A percentile compares a stretch with the other conserved stretches of the same genome.
Conservation (phyloP, 2,113 vertebrate species). For the Lipotes vexillifer region DNA sequence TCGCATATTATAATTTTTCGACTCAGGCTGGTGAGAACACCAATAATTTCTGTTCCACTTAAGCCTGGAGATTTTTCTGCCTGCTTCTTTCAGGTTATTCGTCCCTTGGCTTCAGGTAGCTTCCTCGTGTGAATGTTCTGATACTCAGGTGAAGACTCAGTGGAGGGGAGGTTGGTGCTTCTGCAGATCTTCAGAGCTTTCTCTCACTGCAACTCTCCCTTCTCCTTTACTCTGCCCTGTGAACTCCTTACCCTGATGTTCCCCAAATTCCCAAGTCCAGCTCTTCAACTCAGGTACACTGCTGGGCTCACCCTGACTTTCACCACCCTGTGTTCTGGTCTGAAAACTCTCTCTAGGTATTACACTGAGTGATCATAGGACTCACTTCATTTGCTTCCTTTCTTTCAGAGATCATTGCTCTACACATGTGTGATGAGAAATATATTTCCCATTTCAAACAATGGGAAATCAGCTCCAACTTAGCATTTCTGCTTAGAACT, state of each 20-base stretch:
- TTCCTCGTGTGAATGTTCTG: not conserved
- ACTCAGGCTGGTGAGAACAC: not conserved
- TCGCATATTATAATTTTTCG: not conserved
- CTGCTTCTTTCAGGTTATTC: not conserved
- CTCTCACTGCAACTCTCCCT: not conserved
- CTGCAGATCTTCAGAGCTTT: not conserved
- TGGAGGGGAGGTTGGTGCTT: not conserved
- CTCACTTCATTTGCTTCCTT: not conserved
- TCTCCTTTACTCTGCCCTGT: not conserved
- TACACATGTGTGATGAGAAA: not conserved
- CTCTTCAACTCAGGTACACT: not conserved
- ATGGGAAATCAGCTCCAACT: not conserved
- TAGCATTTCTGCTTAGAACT: not conserved
- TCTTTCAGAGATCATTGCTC: not conserved
- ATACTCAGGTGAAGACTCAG: not conserved
- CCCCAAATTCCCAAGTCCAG: not conserved
- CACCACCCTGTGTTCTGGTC: not conserved
- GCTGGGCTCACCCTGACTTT: not conserved
- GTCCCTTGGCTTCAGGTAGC: not conserved
- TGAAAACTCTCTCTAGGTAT: conserved; percentile 1
- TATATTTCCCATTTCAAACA: conserved; percentile 12
- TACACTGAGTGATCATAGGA: not conserved
- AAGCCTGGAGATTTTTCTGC: not conserved
- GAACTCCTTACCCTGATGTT: not conserved
- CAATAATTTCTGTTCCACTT: not conserved